A percentile compares a stretch with the other conserved stretches of the same genome.
These are phyloP conservation scores for Dromococcyx pavoninus DNA, from an alignment of 2,797 vertebrate genomes.

Conservation along the genomic window DNA sequence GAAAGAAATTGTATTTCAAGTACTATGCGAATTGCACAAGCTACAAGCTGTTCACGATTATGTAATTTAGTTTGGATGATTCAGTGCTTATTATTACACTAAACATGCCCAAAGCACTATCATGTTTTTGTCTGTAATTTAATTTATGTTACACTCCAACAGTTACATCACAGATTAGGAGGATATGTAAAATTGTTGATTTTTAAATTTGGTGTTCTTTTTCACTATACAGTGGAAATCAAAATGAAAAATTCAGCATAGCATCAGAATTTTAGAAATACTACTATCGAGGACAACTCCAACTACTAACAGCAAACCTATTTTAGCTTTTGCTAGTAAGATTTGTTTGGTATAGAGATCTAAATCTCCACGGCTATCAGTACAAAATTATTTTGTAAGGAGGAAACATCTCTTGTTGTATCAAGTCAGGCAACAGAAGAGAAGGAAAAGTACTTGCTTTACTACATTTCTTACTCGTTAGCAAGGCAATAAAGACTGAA, in stretches of 20 bases:
- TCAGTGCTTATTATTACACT: neutral
- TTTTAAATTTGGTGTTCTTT: neutral
- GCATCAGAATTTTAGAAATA: neutral
- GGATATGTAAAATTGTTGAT: neutral
- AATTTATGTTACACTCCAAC: neutral
- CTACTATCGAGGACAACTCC: neutral
- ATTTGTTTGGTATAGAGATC: neutral
- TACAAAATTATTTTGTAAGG: neutral
- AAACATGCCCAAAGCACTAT: neutral
- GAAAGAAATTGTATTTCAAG: neutral
- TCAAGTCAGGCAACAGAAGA: neutral
- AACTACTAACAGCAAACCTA: neutral
- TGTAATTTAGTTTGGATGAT: neutral
- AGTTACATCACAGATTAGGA: neutral
- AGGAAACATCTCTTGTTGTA: neutral
- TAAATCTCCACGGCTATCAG: neutral
- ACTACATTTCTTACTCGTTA: neutral
- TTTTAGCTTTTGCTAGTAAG: neutral
- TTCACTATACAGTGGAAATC: neutral
- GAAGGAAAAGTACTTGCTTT: neutral
- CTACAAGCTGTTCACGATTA: neutral
- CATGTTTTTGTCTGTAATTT: neutral
- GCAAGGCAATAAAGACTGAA: neutral
- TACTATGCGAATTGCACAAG: neutral
- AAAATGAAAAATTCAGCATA: neutral